These are phyloP conservation scores for Actenoides hombroni DNA, from an alignment of 2,113 vertebrate species.

Conservation along the genomic window DNA sequence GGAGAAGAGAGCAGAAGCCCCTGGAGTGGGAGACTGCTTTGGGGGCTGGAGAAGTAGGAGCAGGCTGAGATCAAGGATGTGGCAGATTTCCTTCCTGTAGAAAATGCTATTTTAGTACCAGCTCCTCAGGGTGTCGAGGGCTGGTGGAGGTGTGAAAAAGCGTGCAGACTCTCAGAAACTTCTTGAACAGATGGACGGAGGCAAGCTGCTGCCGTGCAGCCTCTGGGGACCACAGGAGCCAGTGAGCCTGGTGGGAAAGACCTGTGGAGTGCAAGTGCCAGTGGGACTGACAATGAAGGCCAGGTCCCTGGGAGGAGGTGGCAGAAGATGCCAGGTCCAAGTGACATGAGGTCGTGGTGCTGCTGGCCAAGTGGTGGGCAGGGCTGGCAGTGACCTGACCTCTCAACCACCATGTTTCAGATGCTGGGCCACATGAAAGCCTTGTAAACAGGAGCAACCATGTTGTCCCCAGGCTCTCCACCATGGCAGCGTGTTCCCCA, in stretches of 20 bases:
- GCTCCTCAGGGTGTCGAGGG: background rate
- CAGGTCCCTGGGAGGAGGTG: background rate
- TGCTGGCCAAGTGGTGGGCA: background rate
- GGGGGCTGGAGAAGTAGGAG: background rate
- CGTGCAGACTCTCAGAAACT: background rate
- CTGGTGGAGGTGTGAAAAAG: background rate
- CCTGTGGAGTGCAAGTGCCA: accelerated
- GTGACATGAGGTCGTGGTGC: background rate
- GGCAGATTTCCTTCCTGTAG: background rate
- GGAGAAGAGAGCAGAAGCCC: background rate
- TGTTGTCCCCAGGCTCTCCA: background rate
- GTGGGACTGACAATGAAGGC: accelerated
- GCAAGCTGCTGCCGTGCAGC: accelerated
- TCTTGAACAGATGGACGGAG: accelerated
- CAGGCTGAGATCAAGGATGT: background rate
- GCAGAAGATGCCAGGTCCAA: background rate
- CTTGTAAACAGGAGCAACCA: background rate
- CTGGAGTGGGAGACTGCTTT: background rate
- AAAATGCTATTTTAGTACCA: background rate
- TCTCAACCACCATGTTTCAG: accelerated
- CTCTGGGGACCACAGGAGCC: background rate
- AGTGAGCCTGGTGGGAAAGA: accelerated
- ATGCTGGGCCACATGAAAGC: background rate
- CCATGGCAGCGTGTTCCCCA: background rate
- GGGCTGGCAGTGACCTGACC: background rate